These are phyloP conservation scores for Wasmannia auropunctata DNA, from an alignment of 1,140 invertebrate genomes.

Conservation along the genomic window DNA sequence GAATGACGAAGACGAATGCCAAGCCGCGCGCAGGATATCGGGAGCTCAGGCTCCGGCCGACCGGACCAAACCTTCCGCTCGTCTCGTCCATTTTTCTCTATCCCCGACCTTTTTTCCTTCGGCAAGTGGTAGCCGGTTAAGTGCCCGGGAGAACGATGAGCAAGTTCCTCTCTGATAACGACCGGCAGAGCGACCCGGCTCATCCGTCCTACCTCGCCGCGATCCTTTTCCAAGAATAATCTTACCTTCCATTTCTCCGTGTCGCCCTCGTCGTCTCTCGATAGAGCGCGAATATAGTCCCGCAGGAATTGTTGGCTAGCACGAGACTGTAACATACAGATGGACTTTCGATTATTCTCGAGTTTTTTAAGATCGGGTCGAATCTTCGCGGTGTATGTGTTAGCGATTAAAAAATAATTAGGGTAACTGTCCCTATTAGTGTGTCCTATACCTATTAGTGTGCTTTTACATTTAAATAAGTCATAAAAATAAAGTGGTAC, in stretches of 20 bases:
- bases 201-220: conserved; percentile 34
- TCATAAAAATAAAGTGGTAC: too few species aligned
- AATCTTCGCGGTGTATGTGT: background rate
- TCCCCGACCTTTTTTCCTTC: conserved; percentile 55
- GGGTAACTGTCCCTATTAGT: too few species aligned
- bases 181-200: conserved; percentile 42
- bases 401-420: too few species aligned
- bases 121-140: conserved; percentile 57
- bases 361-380: background rate
- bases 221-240: conserved; percentile 60
- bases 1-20: conserved; percentile 61
- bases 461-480: too few species aligned
- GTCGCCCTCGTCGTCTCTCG: conserved; percentile 34
- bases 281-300: conserved; percentile 39
- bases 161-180: conserved; percentile 63
- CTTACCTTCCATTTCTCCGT: conserved; percentile 59
- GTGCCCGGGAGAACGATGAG: conserved; percentile 60
- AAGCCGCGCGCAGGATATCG: conserved; percentile 48
- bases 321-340: background rate
- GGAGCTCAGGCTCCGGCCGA: conserved; percentile 43
- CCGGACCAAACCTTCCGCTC: conserved; percentile 45
- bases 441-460: too few species aligned
- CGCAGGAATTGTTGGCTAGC: conserved; percentile 32
- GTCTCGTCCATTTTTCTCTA: conserved; percentile 55
- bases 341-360: background rate